phyloP scores from a whole-genome alignment of 2,888 invertebrate species.

The Drosophila kokeensis region DNA sequence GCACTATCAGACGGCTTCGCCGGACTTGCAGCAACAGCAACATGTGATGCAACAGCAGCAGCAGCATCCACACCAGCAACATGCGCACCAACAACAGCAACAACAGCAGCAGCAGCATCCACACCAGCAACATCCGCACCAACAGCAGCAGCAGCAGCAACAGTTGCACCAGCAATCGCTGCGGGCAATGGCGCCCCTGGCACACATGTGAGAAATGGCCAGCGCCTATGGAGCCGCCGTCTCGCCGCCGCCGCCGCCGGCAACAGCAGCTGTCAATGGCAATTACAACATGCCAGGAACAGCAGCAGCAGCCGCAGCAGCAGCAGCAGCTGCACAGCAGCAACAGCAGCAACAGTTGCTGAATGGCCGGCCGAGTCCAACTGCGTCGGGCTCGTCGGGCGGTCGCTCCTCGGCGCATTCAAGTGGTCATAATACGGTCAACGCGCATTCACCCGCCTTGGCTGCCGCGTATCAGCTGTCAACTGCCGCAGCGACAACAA shows the following conservation, averaged over 20 bases:
- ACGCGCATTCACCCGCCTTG: slow-evolving; percentile 82
- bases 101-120: slow-evolving; percentile 77
- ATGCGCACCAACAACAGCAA: slow-evolving; percentile 53
- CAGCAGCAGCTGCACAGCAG: slow-evolving; percentile 30
- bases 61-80: slow-evolving; percentile 47
- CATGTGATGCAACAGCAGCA: slow-evolving; percentile 82
- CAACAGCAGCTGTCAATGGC: slow-evolving; percentile 29
- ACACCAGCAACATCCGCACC: slow-evolving; percentile 62
- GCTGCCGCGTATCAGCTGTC: slow-evolving; percentile 72
- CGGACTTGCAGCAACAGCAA: slow-evolving; percentile 84
- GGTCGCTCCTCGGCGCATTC: slow-evolving; percentile 83
- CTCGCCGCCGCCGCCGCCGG: slow-evolving; percentile 60
- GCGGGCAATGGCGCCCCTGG: slow-evolving; percentile 85
- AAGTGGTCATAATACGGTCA: slow-evolving; percentile 75
- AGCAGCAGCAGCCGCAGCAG: slow-evolving; percentile 55
- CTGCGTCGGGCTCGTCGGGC: slow-evolving; percentile 80
- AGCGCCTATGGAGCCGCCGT: slow-evolving; percentile 82
- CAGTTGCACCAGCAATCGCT: slow-evolving; percentile 85
- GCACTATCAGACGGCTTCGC: slow-evolving; percentile 85
- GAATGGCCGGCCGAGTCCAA: slow-evolving; percentile 82
- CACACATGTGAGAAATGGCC: slow-evolving; percentile 86
- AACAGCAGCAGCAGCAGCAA: slow-evolving; percentile 83
- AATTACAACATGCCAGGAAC: slow-evolving; percentile 50
- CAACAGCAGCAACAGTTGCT: slow-evolving; percentile 65
- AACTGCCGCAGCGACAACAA: slow-evolving; percentile 50